phyloP scores from a whole-genome alignment of 1,140 invertebrate genomes.

The Scaptomyza graminum region DNA sequence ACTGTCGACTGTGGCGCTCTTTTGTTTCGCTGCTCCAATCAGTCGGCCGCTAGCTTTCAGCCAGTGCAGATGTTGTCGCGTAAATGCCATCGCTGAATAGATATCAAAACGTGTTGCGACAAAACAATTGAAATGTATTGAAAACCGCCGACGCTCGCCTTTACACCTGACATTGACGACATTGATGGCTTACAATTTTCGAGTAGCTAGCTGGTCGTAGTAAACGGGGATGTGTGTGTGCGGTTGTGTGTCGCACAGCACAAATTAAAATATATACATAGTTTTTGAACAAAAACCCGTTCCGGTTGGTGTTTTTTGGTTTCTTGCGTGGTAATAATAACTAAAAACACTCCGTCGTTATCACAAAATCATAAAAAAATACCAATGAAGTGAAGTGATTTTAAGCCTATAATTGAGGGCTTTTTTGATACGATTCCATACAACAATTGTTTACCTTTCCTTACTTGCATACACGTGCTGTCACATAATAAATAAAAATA shows the following conservation, averaged over 20 bases:
- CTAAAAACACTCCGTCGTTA: conserved; percentile 37
- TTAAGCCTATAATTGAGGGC: conserved; percentile 8
- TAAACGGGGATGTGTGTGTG: conserved; percentile 24
- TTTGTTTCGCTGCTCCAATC: conserved; percentile 36
- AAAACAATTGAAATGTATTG: conserved; percentile 38
- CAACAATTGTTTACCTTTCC: neutral
- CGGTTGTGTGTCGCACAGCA: conserved; percentile 29
- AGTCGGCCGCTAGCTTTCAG: conserved; percentile 60
- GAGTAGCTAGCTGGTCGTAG: conserved; percentile 13
- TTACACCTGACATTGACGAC: conserved; percentile 30
- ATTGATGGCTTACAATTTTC: conserved; percentile 48
- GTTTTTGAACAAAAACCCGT: conserved; percentile 21
- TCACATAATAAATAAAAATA: neutral
- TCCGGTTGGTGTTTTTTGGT: conserved; percentile 12
- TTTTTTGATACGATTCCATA: neutral
- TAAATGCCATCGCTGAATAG: conserved; percentile 34
- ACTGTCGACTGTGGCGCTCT: conserved; percentile 7
- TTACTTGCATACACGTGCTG: conserved; percentile 1
- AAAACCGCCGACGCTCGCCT: conserved; percentile 47
- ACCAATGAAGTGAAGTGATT: conserved; percentile 40
- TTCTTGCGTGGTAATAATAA: conserved; percentile 46
- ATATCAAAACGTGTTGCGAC: conserved; percentile 53
- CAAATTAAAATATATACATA: conserved; percentile 35
- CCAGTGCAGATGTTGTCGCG: conserved; percentile 58
- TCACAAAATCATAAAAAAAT: conserved; percentile 49